Evolutionary conservation across 2,113 vertebrate genomes (phyloP).

Genomic region (Danionella cerebrum): DNA sequence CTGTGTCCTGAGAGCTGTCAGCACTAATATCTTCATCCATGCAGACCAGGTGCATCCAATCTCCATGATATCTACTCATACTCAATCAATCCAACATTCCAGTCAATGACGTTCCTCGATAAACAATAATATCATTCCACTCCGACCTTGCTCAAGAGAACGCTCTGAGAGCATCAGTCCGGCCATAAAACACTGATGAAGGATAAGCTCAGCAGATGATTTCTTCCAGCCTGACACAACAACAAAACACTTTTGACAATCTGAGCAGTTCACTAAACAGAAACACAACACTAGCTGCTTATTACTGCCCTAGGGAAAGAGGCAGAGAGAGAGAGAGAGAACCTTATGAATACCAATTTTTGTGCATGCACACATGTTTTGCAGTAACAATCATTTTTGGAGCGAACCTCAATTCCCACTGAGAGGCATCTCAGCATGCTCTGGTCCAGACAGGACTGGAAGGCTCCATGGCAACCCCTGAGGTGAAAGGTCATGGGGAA

Average conservation of each 20-base stretch:
- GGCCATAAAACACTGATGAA: background rate
- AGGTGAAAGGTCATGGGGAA: constrained; percentile 58
- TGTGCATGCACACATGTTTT: background rate
- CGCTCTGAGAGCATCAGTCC: background rate
- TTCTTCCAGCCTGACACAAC: background rate
- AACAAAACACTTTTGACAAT: constrained; percentile 4
- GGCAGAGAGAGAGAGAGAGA: background rate
- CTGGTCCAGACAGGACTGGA: constrained; percentile 47
- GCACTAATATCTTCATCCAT: background rate
- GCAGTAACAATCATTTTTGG: constrained; percentile 47
- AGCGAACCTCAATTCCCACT: constrained; percentile 44
- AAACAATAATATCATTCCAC: background rate
- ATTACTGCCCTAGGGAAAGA: background rate
- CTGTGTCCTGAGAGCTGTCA: background rate
- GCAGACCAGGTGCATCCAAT: background rate
- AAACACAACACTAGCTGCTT: background rate
- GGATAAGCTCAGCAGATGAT: constrained; percentile 1
- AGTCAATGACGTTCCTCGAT: background rate
- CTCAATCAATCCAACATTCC: background rate
- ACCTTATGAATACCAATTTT: constrained; percentile 14
- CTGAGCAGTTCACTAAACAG: background rate
- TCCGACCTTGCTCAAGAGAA: background rate
- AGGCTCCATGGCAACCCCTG: constrained; percentile 64
- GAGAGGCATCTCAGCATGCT: constrained; percentile 55
- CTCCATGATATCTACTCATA: background rate